phyloP scores from a whole-genome alignment of 2,888 invertebrate genomes.

The Lingula anatina region DNA sequence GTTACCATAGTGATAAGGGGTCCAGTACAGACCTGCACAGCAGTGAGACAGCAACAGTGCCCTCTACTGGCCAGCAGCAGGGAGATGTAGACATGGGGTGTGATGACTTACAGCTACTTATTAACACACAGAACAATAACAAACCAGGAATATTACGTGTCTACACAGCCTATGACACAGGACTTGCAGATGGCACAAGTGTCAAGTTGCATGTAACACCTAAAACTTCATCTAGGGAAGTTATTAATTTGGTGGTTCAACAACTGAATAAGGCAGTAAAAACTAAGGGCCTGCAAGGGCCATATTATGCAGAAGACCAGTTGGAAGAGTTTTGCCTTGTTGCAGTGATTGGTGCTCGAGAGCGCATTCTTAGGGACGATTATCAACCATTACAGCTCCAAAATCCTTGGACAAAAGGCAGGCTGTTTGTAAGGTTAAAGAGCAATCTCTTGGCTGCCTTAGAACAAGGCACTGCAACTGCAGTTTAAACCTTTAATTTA shows the following conservation, averaged over 20 bases:
- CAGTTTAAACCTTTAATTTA: slow-evolving; percentile 49
- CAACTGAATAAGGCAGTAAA: slow-evolving; percentile 67
- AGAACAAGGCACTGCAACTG: slow-evolving; percentile 51
- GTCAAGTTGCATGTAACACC: slow-evolving; percentile 89
- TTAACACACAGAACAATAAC: not conserved
- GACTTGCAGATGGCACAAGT: slow-evolving; percentile 86
- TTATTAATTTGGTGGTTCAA: slow-evolving; percentile 90
- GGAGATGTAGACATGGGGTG: not conserved
- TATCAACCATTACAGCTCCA: slow-evolving; percentile 89
- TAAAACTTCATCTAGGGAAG: slow-evolving; percentile 88
- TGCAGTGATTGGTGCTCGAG: slow-evolving; percentile 90
- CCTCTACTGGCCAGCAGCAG: not conserved
- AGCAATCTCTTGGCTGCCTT: slow-evolving; percentile 59
- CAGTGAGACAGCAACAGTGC: not conserved
- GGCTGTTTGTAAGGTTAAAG: slow-evolving; percentile 86
- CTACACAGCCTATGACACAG: slow-evolving; percentile 93
- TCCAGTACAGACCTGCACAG: not conserved
- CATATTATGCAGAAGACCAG: slow-evolving; percentile 68
- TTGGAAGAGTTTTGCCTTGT: slow-evolving; percentile 87
- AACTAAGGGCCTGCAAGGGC: slow-evolving; percentile 64
- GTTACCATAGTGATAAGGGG: slow-evolving; percentile 18
- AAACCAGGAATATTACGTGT: slow-evolving; percentile 64
- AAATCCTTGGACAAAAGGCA: slow-evolving; percentile 92
- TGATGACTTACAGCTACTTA: too few relatives aligned
- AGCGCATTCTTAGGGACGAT: slow-evolving; percentile 88